phyloP scores from a whole-genome alignment of 2,113 vertebrate species.

The Merops nubicus region DNA sequence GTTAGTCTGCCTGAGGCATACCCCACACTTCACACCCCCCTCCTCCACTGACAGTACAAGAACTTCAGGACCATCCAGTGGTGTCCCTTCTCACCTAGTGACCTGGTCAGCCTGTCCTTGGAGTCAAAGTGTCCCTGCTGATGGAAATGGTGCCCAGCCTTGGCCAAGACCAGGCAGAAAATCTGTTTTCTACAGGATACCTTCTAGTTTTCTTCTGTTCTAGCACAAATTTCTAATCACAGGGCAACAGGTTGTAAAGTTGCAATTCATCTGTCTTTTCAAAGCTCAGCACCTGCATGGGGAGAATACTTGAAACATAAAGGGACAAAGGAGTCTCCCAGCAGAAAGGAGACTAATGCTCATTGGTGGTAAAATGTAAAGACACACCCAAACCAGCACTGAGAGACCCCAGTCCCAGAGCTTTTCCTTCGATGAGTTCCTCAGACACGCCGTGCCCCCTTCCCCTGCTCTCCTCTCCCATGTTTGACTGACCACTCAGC shows the following conservation, averaged over 20 bases:
- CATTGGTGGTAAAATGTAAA: background rate
- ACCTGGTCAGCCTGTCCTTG: no score
- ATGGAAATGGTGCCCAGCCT: background rate
- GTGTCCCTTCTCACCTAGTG: no score
- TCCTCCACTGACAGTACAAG: no score
- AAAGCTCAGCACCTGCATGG: background rate
- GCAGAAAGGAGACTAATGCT: background rate
- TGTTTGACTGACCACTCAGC: no score
- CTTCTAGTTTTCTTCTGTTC: background rate
- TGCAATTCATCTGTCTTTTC: background rate
- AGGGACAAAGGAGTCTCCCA: background rate
- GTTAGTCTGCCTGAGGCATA: no score
- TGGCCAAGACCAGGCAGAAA: background rate
- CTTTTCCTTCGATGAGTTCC: background rate
- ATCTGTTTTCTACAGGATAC: background rate
- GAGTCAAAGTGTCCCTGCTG: background rate
- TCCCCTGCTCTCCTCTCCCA: background rate
- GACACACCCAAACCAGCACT: fast-evolving
- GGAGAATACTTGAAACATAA: background rate
- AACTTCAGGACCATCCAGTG: no score
- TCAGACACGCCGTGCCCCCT: background rate
- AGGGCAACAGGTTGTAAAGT: fast-evolving
- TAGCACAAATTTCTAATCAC: background rate
- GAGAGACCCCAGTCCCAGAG: background rate
- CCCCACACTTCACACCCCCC: no score